Evolutionary conservation across 2,797 vertebrate genomes (phyloP).

Genomic region (Chrosomus eos): DNA sequence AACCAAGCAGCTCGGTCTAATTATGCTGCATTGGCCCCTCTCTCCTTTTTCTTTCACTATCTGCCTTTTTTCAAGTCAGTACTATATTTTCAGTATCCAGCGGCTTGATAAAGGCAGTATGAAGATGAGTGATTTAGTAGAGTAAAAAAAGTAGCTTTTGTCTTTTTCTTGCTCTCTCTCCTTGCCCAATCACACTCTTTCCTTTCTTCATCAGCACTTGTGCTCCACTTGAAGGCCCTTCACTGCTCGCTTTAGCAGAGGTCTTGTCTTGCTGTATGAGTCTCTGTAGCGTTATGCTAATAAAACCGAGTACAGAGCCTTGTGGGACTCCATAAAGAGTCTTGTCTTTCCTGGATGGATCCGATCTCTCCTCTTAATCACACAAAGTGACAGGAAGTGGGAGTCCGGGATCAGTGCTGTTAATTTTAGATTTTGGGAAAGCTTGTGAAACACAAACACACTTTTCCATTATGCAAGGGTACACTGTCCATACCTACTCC

Average conservation of each 20-base stretch:
- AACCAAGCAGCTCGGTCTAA: conserved; percentile 81
- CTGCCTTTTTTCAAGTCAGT: conserved; percentile 21
- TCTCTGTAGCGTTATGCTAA: conserved; percentile 52
- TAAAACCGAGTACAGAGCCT: conserved; percentile 45
- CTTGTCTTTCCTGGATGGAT: conserved; percentile 13
- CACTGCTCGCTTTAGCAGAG: conserved; percentile 63
- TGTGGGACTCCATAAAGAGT: conserved; percentile 41
- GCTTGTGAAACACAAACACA: neutral
- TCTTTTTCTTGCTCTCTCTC: neutral
- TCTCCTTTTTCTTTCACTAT: conserved; percentile 26
- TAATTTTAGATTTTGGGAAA: neutral
- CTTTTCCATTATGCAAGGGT: neutral
- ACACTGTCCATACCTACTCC: neutral
- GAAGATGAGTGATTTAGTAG: conserved; percentile 9
- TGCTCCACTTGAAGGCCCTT: conserved; percentile 68
- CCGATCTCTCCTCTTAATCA: neutral
- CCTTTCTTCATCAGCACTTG: conserved; percentile 60
- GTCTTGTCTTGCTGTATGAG: conserved; percentile 58
- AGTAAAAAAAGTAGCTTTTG: conserved; percentile 11
- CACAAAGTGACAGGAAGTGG: conserved; percentile 8
- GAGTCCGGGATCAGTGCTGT: neutral
- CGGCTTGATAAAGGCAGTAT: neutral
- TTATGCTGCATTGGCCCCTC: conserved; percentile 75
- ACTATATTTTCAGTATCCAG: conserved; percentile 4
- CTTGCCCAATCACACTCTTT: conserved; percentile 48